phyloP scores from a whole-genome alignment of 2,113 vertebrate genomes.

The Myotis davidii region DNA sequence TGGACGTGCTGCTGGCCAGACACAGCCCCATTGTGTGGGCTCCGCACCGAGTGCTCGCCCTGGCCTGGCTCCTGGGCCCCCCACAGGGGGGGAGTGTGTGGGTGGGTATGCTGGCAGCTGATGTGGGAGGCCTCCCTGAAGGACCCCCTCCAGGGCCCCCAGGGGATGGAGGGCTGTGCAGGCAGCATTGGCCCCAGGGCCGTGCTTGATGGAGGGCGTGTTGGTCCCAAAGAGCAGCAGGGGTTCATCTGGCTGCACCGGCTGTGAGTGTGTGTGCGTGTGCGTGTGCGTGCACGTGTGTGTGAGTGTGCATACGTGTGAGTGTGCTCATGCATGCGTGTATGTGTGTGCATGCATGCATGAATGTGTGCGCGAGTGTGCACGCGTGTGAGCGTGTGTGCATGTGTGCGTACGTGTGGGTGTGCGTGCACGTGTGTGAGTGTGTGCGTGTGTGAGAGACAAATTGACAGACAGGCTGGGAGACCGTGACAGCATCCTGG shows the following conservation, averaged over 20 bases:
- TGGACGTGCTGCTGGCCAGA: neutral
- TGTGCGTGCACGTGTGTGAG: no score
- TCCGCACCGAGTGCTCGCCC: neutral
- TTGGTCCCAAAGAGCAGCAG: neutral
- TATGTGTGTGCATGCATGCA: no score
- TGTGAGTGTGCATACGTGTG: fast-evolving
- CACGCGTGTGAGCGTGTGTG: no score
- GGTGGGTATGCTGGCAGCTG: neutral
- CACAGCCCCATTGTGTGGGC: slow-evolving; percentile 50
- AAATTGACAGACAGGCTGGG: neutral
- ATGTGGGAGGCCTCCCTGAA: neutral
- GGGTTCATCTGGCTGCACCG: neutral
- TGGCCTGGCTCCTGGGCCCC: neutral
- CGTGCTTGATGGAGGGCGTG: no score
- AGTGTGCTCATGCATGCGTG: no score
- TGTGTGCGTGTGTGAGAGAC: no score
- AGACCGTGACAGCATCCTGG: fast-evolving
- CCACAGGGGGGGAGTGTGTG: fast-evolving
- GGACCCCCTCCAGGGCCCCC: neutral
- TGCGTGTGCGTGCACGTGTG: neutral
- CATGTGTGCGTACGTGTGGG: neutral
- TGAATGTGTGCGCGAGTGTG: no score
- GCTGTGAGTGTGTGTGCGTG: neutral
- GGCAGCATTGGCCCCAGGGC: neutral
- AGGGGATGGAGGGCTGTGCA: fast-evolving